Evolutionary conservation across 2,113 vertebrate genomes (phyloP).

Genomic region (Seriola rivoliana): DNA sequence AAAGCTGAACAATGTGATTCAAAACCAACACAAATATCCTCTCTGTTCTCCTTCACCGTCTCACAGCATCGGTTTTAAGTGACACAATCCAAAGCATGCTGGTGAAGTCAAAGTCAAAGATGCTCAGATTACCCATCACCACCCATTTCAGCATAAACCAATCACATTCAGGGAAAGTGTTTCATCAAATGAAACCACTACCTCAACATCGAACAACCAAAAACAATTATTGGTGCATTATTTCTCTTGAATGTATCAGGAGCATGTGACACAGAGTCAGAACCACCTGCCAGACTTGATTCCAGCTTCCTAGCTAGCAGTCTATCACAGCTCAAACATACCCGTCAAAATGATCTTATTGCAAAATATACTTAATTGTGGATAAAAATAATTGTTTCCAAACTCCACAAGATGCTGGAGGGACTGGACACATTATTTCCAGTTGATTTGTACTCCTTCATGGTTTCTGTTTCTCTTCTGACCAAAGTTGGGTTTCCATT

Average conservation of each 20-base stretch:
- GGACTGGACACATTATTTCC: neutral
- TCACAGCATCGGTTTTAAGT: neutral
- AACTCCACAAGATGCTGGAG: neutral
- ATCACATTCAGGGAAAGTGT: neutral
- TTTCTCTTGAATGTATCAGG: neutral
- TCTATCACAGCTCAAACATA: too few species aligned
- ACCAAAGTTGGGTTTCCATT: too few species aligned
- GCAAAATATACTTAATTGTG: too few species aligned
- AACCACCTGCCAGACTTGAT: too few species aligned
- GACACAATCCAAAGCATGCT: neutral
- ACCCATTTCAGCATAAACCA: neutral
- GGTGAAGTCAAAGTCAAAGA: neutral
- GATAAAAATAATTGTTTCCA: neutral
- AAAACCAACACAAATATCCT: neutral
- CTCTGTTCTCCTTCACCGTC: neutral
- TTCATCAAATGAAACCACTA: neutral
- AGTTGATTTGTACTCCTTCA: neutral
- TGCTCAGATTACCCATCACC: neutral
- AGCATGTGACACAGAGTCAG: neutral
- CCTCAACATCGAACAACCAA: too few species aligned
- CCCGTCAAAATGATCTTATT: too few species aligned
- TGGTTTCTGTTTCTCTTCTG: neutral
- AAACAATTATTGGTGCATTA: neutral
- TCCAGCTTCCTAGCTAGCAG: too few species aligned
- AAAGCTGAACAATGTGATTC: too few species aligned